phyloP scores from a whole-genome alignment of 2,113 vertebrate species.

The Tichodroma muraria region DNA sequence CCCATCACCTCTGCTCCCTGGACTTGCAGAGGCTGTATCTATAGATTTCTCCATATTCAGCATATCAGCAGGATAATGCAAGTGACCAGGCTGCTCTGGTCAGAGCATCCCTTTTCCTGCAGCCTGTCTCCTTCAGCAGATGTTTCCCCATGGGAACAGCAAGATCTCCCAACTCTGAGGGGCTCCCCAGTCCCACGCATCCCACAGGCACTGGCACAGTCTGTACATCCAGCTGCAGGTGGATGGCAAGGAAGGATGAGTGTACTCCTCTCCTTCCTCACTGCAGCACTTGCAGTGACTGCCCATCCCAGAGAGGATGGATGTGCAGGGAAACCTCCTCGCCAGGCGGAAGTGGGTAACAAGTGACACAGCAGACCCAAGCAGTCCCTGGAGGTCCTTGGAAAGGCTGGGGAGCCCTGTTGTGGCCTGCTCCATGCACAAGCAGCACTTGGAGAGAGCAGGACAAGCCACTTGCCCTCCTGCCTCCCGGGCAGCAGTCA shows the following conservation, averaged over 20 bases:
- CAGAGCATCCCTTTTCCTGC: not conserved
- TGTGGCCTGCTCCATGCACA: not conserved
- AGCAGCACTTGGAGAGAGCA: not conserved
- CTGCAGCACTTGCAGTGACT: not conserved
- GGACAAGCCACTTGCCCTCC: not conserved
- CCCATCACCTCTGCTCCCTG: not conserved
- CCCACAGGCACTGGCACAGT: not conserved
- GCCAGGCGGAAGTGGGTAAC: too few relatives aligned
- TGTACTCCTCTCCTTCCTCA: not conserved
- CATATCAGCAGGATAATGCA: not conserved
- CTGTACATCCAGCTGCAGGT: not conserved
- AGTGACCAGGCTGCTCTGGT: not conserved
- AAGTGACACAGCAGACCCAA: not conserved
- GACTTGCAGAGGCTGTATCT: not conserved
- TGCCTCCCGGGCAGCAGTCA: fast-evolving
- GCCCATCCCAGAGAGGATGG: not conserved
- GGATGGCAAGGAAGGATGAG: not conserved
- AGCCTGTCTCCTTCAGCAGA: not conserved
- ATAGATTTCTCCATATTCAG: not conserved
- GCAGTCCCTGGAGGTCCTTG: not conserved
- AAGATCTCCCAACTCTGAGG: fast-evolving
- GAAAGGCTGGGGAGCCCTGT: not conserved
- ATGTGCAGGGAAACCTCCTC: not conserved
- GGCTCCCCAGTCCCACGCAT: not conserved
- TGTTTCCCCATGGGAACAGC: fast-evolving